phyloP scores from a whole-genome alignment of 2,888 invertebrate genomes.

The Ornithoptera alexandrae region DNA sequence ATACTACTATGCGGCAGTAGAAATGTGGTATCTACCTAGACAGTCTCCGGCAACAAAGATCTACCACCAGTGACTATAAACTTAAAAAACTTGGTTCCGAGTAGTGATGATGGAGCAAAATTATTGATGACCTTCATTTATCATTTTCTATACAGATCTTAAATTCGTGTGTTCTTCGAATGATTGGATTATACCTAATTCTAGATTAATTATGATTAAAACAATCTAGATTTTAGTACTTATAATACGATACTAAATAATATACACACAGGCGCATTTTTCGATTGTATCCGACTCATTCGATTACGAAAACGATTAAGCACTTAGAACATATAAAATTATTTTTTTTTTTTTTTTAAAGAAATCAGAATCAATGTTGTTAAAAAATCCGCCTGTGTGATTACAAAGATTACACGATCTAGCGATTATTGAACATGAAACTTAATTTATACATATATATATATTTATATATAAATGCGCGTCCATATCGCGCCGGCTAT shows the following conservation, averaged over 20 bases:
- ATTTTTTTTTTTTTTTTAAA: neutral
- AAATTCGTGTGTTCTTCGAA: neutral
- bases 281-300: neutral
- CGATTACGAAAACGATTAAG: neutral
- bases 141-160: neutral
- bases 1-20: no score
- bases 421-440: slow-evolving; percentile 19
- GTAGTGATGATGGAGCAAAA: neutral
- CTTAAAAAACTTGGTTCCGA: no score
- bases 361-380: neutral
- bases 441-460: slow-evolving; percentile 27
- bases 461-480: slow-evolving; percentile 48
- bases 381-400: slow-evolving; percentile 13
- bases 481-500: slow-evolving; percentile 60
- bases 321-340: no score
- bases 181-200: neutral
- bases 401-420: slow-evolving; percentile 1
- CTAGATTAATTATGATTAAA: neutral
- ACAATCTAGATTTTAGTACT: slow-evolving; percentile 1
- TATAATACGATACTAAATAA: neutral
- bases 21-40: no score
- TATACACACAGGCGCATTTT: neutral
- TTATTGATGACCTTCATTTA: neutral
- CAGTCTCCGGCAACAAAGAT: no score
- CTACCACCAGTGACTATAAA: no score